Base-by-base conservation (phyloP, 2,113 vertebrate genomes). In the Megalops atlanticus region DNA sequence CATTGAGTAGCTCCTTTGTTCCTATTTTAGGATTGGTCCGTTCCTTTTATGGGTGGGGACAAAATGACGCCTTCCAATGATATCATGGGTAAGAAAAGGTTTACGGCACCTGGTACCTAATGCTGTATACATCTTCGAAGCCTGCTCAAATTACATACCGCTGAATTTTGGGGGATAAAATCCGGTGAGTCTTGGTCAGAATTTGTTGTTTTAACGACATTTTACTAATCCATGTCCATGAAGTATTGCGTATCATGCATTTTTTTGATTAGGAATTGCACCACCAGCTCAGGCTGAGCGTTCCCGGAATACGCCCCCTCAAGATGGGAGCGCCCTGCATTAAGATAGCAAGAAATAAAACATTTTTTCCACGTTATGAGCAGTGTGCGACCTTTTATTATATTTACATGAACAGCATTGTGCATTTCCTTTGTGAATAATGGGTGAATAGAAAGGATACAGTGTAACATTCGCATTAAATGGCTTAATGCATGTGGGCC, bases 61-160 rank as follows among this genome's bases (percentile, higher is more conserved):
- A 83, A 12, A 31, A 12, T 84, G 87, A 88, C 88, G 75, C 77
- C 4, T 12, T 27, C 90, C 90, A 93, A 92, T 92, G 54, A 70
- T 74, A 90, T 86, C 2, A 41, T 24, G 58, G 58, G 8, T 45
- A 31, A 64, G 24, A 64, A 64, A 2, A 84, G 74, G 0, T 91
- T 88, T 85, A 91, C 90, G 3, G 79, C 21, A 21, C 45, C 81
- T 72, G 82, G 81, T 84, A 86, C 75, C 79, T 80, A 82, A 27
- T 84, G 86, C 87, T 88, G 87, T 82, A 89, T 85, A 88, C 58
- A 31, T 31, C n/a, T 31, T 64, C 58, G n/a, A 10, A 64, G 24
- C 1, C 58, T 64, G n/a, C 52, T 14, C 43, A 45, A 10, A 45
- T 4, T 58, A 64, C 11, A 64, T 64, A 64, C n/a, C n/a, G 58